Evolutionary conservation across 2,797 vertebrate genomes (phyloP).

Genomic region (Neosilurus hyrtlii): DNA sequence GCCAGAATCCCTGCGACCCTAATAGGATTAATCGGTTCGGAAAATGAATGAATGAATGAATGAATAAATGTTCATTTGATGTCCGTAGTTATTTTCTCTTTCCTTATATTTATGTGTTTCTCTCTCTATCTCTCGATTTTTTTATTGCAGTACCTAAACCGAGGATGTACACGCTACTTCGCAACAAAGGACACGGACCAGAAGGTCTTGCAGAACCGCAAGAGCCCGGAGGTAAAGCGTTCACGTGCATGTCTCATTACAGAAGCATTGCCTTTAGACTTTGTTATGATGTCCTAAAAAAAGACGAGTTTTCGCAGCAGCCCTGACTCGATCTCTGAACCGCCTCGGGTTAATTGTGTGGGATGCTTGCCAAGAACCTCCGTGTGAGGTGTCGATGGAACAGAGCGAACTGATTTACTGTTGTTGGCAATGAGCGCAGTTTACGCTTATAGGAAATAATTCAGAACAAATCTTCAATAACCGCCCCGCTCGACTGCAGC

Average conservation of each 20-base stretch:
- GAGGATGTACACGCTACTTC: conserved; percentile 94
- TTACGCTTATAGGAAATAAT: conserved; percentile 19
- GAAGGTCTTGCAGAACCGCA: conserved; percentile 89
- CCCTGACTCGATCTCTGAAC: neutral
- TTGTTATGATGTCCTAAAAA: too few relatives aligned
- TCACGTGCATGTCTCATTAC: conserved; percentile 4
- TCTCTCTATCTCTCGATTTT: neutral
- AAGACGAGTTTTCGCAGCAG: neutral
- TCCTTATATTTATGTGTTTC: too few relatives aligned
- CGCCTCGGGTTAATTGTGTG: conserved; percentile 13
- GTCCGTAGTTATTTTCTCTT: neutral
- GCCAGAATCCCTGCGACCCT: too few relatives aligned
- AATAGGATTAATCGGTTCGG: too few relatives aligned
- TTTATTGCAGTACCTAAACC: conserved; percentile 84
- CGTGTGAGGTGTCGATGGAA: conserved; percentile 22
- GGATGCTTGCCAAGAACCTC: conserved; percentile 22
- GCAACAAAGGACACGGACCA: conserved; percentile 92
- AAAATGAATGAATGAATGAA: too few relatives aligned
- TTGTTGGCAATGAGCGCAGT: neutral
- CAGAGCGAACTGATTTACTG: conserved; percentile 9
- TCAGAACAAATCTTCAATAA: conserved; percentile 45
- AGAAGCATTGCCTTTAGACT: neutral
- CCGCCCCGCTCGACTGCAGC: conserved; percentile 13
- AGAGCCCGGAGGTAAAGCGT: conserved; percentile 88
- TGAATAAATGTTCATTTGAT: neutral